Conservation (phyloP, 2,113 vertebrate species). For the Pterocles gutturalis region DNA sequence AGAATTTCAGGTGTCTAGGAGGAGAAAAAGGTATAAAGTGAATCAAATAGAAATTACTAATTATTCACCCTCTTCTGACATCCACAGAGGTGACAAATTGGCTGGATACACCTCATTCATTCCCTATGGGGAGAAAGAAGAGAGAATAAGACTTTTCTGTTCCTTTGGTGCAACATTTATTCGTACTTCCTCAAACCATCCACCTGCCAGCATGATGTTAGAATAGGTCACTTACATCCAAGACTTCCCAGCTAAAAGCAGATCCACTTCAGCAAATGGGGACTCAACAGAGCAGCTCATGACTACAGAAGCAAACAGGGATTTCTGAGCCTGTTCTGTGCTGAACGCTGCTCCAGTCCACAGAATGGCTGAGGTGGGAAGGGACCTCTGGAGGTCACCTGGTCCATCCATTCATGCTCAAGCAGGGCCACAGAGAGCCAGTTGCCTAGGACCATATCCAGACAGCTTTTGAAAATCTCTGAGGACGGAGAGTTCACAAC, state of each 20-base stretch:
- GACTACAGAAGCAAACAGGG: background rate
- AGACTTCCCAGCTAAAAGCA: background rate
- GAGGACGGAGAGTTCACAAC: background rate
- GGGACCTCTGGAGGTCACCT: background rate
- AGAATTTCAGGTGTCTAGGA: background rate
- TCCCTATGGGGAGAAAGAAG: background rate
- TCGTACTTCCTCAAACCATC: background rate
- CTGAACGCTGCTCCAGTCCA: background rate
- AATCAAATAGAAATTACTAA: background rate
- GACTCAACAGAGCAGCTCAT: background rate
- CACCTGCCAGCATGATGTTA: background rate
- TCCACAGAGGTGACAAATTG: background rate
- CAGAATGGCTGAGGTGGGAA: background rate
- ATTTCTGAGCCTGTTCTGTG: background rate
- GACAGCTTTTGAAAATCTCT: background rate
- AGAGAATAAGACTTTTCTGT: background rate
- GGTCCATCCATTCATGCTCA: background rate
- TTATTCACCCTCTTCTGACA: background rate
- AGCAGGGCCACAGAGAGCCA: background rate
- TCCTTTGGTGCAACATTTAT: background rate
- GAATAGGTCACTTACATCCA: background rate
- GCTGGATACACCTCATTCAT: background rate
- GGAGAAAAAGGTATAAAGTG: background rate
- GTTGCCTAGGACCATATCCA: background rate
- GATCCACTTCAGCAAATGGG: background rate